A percentile compares a stretch with the other conserved stretches of the same genome.
Conservation (phyloP, 2,888 invertebrate species). For the Plagiodera versicolora region DNA sequence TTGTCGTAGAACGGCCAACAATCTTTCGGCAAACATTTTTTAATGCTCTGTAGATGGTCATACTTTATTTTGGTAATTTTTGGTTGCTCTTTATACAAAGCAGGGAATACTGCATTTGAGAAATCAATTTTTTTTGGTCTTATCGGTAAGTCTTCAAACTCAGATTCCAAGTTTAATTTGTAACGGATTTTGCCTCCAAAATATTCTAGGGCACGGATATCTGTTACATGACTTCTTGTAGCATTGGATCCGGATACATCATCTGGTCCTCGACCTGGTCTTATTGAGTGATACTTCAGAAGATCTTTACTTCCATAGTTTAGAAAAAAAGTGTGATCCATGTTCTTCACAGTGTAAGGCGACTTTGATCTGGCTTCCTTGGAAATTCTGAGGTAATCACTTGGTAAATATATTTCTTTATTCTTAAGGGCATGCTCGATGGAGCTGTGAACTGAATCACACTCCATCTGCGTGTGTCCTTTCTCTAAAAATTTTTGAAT, state of each 20-base stretch:
- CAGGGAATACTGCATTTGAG: not conserved
- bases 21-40: constrained; percentile 11
- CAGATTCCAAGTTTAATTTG: too few species aligned
- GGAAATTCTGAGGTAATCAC: constrained; percentile 10
- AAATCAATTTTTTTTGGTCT: too few species aligned
- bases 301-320: not conserved
- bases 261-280: too few species aligned
- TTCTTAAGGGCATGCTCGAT: constrained; percentile 8
- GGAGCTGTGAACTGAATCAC: constrained; percentile 12
- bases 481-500: constrained; percentile 11
- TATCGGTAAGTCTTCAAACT: too few species aligned
- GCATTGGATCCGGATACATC: too few species aligned
- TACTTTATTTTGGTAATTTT: constrained; percentile 12
- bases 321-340: not conserved
- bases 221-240: not conserved
- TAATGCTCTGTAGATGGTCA: constrained; percentile 10
- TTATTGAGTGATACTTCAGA: not conserved
- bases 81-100: not conserved
- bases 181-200: constrained; percentile 7
- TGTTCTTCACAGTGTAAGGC: not conserved
- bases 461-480: constrained; percentile 14
- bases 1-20: constrained; percentile 17
- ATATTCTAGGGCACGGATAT: not conserved
- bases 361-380: constrained; percentile 1
- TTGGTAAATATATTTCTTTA: constrained; percentile 9